A percentile compares a stretch with the other conserved stretches of the same genome.
Conservation (phyloP, 2,113 vertebrate species). For the Donacobius atricapilla region DNA sequence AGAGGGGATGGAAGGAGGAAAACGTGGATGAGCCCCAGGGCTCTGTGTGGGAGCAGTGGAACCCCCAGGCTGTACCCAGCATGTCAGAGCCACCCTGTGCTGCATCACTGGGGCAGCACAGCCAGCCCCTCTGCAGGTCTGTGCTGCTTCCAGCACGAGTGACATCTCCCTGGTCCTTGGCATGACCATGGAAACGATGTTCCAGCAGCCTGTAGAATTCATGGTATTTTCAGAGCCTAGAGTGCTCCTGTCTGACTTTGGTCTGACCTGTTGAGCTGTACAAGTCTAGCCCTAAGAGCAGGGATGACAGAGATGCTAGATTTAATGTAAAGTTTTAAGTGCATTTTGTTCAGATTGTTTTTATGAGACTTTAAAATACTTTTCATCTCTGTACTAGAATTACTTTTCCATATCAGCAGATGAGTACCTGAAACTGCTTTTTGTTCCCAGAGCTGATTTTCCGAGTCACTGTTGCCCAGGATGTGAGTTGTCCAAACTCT, state of each 20-base stretch:
- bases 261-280: neutral
- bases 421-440: neutral
- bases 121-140: neutral
- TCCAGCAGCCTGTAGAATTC: neutral
- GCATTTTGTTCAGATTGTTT: neutral
- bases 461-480: neutral
- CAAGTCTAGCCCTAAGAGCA: neutral
- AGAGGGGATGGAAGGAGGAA: rapidly evolving
- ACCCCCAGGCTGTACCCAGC: neutral
- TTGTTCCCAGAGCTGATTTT: neutral
- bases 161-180: neutral
- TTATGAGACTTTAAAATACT: neutral
- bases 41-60: rapidly evolving
- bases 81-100: too few species aligned
- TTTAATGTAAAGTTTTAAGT: neutral
- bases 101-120: too few species aligned
- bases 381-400: neutral
- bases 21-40: neutral
- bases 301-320: neutral
- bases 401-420: neutral
- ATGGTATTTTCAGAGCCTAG: neutral
- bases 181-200: rapidly evolving
- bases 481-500: neutral
- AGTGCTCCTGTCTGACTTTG: neutral
- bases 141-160: rapidly evolving